Evolutionary conservation across 2,113 vertebrate species (phyloP).

Genomic region (Psilopsiagon aurifrons): DNA sequence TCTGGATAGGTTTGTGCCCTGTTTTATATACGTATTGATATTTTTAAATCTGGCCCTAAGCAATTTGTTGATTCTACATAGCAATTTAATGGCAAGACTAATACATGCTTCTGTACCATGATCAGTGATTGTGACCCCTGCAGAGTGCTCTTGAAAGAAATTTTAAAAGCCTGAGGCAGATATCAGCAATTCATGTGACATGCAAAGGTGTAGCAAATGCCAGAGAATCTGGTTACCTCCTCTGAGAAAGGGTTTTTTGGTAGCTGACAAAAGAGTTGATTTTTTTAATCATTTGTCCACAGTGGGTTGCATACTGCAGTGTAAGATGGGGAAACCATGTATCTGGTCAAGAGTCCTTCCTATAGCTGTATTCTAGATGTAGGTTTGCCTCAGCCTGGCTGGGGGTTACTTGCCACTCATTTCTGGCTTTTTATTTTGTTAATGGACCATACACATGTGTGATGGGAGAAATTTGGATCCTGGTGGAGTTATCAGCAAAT

Average conservation of each 20-base stretch:
- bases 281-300: neutral
- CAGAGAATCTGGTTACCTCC: neutral
- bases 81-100: neutral
- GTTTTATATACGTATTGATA: neutral
- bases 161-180: constrained; percentile 13
- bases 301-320: neutral
- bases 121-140: neutral
- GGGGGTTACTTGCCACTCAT: neutral
- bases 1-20: neutral
- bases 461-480: neutral
- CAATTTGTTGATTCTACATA: neutral
- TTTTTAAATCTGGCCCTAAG: neutral
- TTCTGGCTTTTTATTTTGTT: neutral
- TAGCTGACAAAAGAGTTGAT: neutral
- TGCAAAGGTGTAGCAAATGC: neutral
- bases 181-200: neutral
- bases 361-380: neutral
- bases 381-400: neutral
- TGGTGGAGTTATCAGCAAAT: neutral
- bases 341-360: neutral
- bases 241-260: neutral
- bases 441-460: neutral
- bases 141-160: neutral
- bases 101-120: neutral
- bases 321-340: neutral